Percentiles rank a stretch among this genome's conserved stretches.
Conservation (phyloP, 2,113 vertebrate species). For the Antigone vipio region DNA sequence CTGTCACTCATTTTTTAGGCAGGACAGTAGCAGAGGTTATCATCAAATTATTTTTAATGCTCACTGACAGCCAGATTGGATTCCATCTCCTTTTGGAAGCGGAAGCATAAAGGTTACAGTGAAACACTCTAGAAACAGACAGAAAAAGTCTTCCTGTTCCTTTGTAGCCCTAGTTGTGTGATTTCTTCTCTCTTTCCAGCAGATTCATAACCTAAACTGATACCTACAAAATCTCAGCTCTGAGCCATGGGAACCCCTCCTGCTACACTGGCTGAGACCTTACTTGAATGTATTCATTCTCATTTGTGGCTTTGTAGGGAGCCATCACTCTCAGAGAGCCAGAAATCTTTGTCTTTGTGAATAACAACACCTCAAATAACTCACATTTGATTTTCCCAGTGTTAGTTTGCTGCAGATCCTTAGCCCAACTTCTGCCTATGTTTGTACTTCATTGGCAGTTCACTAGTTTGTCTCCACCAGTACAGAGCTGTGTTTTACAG, state of each 20-base stretch:
- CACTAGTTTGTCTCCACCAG: not conserved
- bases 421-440: not conserved
- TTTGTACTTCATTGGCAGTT: not conserved
- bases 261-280: not conserved
- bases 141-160: not conserved
- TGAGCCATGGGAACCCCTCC: not conserved
- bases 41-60: conserved; percentile 47
- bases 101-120: not conserved
- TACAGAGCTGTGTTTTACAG: not conserved
- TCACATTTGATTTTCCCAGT: not conserved
- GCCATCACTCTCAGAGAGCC: not conserved
- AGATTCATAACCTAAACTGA: not conserved
- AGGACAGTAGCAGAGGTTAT: not conserved
- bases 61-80: not conserved
- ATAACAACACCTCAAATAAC: not conserved
- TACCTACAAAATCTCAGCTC: not conserved
- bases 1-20: not conserved
- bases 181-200: not conserved
- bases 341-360: not conserved
- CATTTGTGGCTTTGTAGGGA: not conserved
- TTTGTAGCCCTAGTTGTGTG: not conserved
- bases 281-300: not conserved
- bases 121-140: not conserved
- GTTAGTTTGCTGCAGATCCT: not conserved
- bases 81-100: not conserved